These are phyloP conservation scores for Megamerina dolium DNA, from an alignment of 2,888 invertebrate genomes.

Conservation along the genomic window DNA sequence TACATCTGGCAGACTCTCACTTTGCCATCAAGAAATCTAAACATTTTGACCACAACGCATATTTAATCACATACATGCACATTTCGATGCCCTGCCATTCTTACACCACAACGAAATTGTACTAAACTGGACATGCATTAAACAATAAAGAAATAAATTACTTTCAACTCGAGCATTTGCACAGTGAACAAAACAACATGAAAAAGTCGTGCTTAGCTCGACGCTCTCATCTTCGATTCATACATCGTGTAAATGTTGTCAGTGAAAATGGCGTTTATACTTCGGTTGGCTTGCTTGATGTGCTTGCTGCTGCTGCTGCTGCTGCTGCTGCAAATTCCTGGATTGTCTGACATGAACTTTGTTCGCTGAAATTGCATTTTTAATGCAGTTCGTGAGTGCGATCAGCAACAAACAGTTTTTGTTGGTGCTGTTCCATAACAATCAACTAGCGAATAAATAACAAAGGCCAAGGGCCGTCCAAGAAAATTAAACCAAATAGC, in stretches of 20 bases:
- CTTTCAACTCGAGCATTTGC: slow-evolving; percentile 34
- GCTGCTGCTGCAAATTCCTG: not conserved
- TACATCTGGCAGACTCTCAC: too few species aligned
- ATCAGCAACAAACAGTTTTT: slow-evolving; percentile 11
- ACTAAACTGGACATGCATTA: slow-evolving; percentile 39
- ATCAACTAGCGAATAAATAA: too few species aligned
- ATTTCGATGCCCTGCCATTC: too few species aligned
- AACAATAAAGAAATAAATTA: slow-evolving; percentile 50
- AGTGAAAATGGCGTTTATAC: not conserved
- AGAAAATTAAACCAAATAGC: not conserved
- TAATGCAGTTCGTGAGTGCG: slow-evolving; percentile 46
- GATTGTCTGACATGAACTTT: slow-evolving; percentile 41
- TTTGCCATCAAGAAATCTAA: too few species aligned
- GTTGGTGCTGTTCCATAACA: too few species aligned
- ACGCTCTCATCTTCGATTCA: slow-evolving; percentile 16
- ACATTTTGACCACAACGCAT: too few species aligned
- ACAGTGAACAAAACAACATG: slow-evolving; percentile 11
- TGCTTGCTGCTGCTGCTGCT: not conserved
- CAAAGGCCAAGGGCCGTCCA: slow-evolving; percentile 1
- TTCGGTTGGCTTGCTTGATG: not conserved
- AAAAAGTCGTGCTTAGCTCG: slow-evolving; percentile 42
- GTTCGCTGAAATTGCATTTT: slow-evolving; percentile 42
- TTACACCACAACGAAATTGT: too few species aligned
- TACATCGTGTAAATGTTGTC: not conserved
- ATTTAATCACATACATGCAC: too few species aligned